phyloP scores from a whole-genome alignment of 2,888 invertebrate species.

The Tachystola acroxantha region DNA sequence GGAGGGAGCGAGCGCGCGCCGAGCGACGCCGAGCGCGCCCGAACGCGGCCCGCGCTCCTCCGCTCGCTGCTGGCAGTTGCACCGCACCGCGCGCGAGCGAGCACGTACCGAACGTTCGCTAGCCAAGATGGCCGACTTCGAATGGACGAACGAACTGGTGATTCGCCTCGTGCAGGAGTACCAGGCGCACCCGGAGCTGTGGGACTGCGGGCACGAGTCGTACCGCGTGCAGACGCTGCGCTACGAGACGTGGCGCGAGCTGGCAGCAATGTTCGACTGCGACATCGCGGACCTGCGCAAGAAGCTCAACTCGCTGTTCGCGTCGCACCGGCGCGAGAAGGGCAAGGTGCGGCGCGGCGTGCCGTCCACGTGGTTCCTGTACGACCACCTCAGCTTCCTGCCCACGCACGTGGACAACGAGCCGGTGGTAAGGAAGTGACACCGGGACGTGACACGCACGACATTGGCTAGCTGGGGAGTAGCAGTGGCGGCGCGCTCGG shows the following conservation, averaged over 20 bases:
- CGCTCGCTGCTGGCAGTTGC: slow-evolving; percentile 19
- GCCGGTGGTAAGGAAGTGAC: background rate
- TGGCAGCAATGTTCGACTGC: slow-evolving; percentile 50
- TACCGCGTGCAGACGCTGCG: slow-evolving; percentile 49
- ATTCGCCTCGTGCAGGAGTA: slow-evolving; percentile 49
- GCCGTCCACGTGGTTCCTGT: slow-evolving; percentile 57
- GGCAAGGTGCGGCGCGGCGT: slow-evolving; percentile 47
- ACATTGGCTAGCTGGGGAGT: too few species aligned
- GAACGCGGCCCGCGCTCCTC: slow-evolving; percentile 29
- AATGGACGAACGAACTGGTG: slow-evolving; percentile 52
- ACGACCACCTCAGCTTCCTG: slow-evolving; percentile 48
- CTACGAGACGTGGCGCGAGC: slow-evolving; percentile 50
- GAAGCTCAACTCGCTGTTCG: slow-evolving; percentile 63
- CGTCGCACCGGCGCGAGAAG: slow-evolving; percentile 62
- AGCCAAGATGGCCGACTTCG: slow-evolving; percentile 38
- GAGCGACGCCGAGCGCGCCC: slow-evolving; percentile 23
- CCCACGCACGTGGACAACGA: slow-evolving; percentile 40
- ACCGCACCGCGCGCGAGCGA: slow-evolving; percentile 39
- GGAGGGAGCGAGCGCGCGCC: background rate
- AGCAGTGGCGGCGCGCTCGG: too few species aligned
- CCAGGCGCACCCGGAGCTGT: slow-evolving; percentile 39
- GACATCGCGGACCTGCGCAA: slow-evolving; percentile 53
- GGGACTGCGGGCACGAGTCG: slow-evolving; percentile 44
- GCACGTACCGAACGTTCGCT: slow-evolving; percentile 31
- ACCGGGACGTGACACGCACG: too few species aligned